Evolutionary conservation across 2,888 invertebrate species (phyloP).

Genomic region (Uropetala carovei): DNA sequence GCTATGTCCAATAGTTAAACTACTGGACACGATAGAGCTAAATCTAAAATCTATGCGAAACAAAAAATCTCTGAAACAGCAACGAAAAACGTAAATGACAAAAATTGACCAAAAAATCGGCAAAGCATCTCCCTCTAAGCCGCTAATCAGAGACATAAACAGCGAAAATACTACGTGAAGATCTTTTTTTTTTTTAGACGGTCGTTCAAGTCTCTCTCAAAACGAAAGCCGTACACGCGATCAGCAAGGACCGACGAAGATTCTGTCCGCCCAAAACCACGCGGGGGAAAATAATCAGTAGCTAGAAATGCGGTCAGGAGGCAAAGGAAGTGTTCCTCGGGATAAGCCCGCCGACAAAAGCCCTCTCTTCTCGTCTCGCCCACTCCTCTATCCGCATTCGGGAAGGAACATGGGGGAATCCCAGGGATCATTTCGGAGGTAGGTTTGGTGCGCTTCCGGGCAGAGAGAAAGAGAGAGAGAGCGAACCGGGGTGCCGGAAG

Average conservation of each 20-base stretch:
- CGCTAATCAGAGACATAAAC: too few relatives aligned
- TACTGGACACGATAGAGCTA: too few relatives aligned
- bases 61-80: too few relatives aligned
- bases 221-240: not conserved
- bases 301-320: not conserved
- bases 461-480: not conserved
- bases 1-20: too few relatives aligned
- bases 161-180: too few relatives aligned
- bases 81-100: too few relatives aligned
- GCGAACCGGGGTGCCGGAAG: not conserved
- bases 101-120: too few relatives aligned
- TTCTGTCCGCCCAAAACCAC: not conserved
- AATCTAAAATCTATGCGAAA: too few relatives aligned
- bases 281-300: not conserved
- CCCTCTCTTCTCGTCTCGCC: not conserved
- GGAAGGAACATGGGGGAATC: not conserved
- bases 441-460: not conserved
- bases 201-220: constrained; percentile 37
- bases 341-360: not conserved
- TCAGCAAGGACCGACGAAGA: not conserved
- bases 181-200: not conserved
- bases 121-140: too few relatives aligned
- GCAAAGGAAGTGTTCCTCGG: not conserved
- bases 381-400: not conserved
- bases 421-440: not conserved